Percentiles rank a stretch among this genome's conserved stretches.
Evolutionary conservation across 2,888 invertebrate genomes (phyloP).

Genomic region (Stenodera caucasica): DNA sequence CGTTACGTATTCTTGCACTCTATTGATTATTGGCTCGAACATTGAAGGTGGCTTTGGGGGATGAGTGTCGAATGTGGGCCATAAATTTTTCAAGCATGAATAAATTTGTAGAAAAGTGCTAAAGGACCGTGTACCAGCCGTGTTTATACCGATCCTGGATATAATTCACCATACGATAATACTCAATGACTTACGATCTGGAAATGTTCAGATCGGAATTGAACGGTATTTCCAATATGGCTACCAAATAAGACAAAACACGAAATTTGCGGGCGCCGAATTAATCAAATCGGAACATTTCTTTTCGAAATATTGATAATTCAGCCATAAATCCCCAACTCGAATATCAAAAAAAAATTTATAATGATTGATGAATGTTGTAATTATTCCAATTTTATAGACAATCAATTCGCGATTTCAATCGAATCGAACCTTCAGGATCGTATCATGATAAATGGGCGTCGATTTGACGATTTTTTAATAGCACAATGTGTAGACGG

Average conservation of each 20-base stretch:
- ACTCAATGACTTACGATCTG: slow-evolving; percentile 2
- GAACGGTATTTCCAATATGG: neutral
- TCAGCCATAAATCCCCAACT: too few species aligned
- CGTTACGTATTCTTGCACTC: slow-evolving; percentile 30
- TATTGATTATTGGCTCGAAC: slow-evolving; percentile 27
- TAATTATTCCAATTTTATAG: slow-evolving; percentile 31
- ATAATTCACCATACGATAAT: slow-evolving; percentile 6
- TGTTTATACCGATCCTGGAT: slow-evolving; percentile 10
- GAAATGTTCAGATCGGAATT: neutral
- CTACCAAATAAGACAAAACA: neutral
- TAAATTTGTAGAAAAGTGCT: slow-evolving; percentile 28
- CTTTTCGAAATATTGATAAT: too few species aligned
- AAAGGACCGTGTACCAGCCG: slow-evolving; percentile 15
- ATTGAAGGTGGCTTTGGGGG: neutral
- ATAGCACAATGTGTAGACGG: slow-evolving; percentile 12
- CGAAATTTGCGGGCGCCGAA: neutral
- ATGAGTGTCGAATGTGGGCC: slow-evolving; percentile 15
- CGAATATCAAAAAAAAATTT: too few species aligned
- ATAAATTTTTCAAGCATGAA: slow-evolving; percentile 29
- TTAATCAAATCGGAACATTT: too few species aligned
- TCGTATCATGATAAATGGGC: slow-evolving; percentile 26
- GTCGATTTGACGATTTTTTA: slow-evolving; percentile 29
- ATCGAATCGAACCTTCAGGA: slow-evolving; percentile 21
- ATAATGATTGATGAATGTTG: slow-evolving; percentile 30
- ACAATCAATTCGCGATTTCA: slow-evolving; percentile 30